phyloP scores from a whole-genome alignment of 2,797 vertebrate species.

The Ciconia nigra region DNA sequence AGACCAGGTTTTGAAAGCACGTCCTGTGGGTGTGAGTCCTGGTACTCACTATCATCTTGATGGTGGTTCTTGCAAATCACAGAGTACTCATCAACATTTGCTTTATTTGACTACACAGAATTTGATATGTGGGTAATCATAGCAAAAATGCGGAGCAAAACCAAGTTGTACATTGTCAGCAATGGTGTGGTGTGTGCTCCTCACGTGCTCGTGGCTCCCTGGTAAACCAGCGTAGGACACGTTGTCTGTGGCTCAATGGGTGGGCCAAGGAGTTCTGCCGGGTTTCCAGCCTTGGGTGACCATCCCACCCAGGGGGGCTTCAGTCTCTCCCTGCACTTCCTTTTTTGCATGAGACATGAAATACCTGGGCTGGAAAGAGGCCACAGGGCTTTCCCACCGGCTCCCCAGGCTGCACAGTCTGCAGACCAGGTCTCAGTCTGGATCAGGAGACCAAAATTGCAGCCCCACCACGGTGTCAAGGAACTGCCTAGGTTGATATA shows the following conservation, averaged over 20 bases:
- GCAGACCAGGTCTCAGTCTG: background rate
- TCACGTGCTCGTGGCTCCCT: no score
- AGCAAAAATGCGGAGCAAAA: accelerated
- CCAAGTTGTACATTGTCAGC: accelerated
- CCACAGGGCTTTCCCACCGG: background rate
- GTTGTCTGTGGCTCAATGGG: background rate
- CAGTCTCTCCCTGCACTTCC: background rate
- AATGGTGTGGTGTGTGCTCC: no score
- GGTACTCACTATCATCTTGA: accelerated
- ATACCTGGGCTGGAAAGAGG: background rate
- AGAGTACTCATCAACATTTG: accelerated
- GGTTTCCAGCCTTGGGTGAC: background rate
- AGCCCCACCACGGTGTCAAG: background rate
- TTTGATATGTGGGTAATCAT: background rate
- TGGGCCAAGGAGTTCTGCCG: background rate
- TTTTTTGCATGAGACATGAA: background rate
- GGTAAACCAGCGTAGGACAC: no score
- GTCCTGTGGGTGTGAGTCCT: background rate
- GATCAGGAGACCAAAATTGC: background rate
- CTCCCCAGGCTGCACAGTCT: background rate
- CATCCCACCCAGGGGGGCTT: no score
- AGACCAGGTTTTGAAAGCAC: background rate
- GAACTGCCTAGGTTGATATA: background rate
- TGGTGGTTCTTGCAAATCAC: background rate
- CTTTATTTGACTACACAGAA: background rate